Percentiles rank a stretch among this genome's conserved stretches.
These are phyloP conservation scores for Gasteruption jaculator DNA, from an alignment of 2,888 invertebrate genomes.

Conservation along the genomic window DNA sequence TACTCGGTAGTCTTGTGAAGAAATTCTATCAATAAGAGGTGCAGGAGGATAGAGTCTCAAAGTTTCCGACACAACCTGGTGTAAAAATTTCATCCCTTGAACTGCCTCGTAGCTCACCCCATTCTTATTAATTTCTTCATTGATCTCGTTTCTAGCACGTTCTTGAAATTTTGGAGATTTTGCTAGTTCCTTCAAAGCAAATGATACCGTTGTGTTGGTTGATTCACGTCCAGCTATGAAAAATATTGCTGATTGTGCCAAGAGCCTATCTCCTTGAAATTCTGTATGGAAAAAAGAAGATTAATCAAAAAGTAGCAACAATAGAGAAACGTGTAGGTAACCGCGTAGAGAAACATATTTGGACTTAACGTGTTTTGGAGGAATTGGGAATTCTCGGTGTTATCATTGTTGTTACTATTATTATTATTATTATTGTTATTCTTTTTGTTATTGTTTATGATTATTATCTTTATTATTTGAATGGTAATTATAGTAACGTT, in stretches of 20 bases:
- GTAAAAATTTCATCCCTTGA: slow-evolving; percentile 35
- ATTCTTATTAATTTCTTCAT: slow-evolving; percentile 21
- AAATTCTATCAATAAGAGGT: slow-evolving; percentile 36
- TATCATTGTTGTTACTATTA: too few species aligned
- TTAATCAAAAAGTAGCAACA: too few species aligned
- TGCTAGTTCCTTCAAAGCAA: slow-evolving; percentile 34
- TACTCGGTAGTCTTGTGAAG: slow-evolving; percentile 34
- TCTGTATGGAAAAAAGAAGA: too few species aligned
- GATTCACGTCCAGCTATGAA: slow-evolving; percentile 39
- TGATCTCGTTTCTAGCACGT: slow-evolving; percentile 29
- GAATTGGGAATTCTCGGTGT: too few species aligned
- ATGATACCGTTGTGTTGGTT: slow-evolving; percentile 31
- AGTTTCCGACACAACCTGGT: slow-evolving; percentile 36
- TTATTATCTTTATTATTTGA: too few species aligned
- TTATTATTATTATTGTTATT: too few species aligned
- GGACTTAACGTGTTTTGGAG: too few species aligned
- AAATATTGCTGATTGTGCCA: slow-evolving; percentile 38
- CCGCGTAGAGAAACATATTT: too few species aligned
- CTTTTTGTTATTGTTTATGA: too few species aligned
- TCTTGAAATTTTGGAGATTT: slow-evolving; percentile 34
- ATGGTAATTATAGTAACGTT: too few species aligned
- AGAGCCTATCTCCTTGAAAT: slow-evolving; percentile 33
- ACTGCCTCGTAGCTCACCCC: slow-evolving; percentile 34
- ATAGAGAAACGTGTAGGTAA: too few species aligned
- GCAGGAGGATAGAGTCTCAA: slow-evolving; percentile 39